phyloP scores from a whole-genome alignment of 2,888 invertebrate genomes.

The Mesorhabditis spiculigera region DNA sequence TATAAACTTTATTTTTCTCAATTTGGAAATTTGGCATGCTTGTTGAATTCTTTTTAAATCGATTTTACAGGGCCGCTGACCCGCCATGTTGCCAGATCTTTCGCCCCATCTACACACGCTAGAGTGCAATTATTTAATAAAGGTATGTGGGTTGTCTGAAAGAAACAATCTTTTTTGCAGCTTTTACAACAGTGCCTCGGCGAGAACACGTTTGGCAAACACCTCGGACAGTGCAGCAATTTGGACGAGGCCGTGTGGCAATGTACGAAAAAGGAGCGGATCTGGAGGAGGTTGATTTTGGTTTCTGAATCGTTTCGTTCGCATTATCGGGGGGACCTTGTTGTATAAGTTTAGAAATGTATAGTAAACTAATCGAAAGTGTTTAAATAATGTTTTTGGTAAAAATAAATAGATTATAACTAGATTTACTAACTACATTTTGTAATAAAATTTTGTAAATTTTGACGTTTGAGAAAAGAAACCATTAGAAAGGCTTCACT shows the following conservation, averaged over 20 bases:
- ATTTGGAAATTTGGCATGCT: too few relatives aligned
- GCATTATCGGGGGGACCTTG: background rate
- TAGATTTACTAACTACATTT: too few relatives aligned
- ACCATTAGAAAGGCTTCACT: too few relatives aligned
- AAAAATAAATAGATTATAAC: too few relatives aligned
- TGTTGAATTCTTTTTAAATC: too few relatives aligned
- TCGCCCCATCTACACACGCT: slow-evolving; percentile 54
- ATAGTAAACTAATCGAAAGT: too few relatives aligned
- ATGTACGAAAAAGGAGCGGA: slow-evolving; percentile 53
- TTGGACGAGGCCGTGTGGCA: slow-evolving; percentile 57
- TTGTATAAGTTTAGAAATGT: slow-evolving; percentile 1
- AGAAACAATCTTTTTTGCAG: background rate
- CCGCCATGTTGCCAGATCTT: slow-evolving; percentile 49
- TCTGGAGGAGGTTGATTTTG: slow-evolving; percentile 41
- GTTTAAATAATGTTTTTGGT: too few relatives aligned
- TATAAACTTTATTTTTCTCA: too few relatives aligned
- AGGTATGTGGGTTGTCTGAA: slow-evolving; percentile 11
- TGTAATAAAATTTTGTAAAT: too few relatives aligned
- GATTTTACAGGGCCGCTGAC: background rate
- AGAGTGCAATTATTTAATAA: slow-evolving; percentile 53
- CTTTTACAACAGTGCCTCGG: slow-evolving; percentile 41
- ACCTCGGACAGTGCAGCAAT: slow-evolving; percentile 48
- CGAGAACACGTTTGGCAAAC: slow-evolving; percentile 41
- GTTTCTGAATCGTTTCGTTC: background rate
- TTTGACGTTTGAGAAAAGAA: too few relatives aligned